Base-by-base conservation (phyloP, 1,140 invertebrate genomes). In the Lycorma delicatula region DNA sequence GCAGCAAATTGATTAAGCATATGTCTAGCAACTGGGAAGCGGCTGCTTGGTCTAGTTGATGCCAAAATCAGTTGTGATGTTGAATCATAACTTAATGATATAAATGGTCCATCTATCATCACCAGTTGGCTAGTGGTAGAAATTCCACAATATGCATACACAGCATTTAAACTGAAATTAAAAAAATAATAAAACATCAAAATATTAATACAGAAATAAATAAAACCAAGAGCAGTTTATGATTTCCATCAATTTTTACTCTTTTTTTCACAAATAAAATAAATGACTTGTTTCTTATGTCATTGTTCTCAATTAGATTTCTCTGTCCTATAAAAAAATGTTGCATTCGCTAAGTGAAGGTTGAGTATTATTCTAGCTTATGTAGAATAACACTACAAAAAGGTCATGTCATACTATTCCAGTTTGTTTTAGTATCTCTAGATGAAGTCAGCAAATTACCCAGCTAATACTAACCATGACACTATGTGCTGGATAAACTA, bases 11-110 rank as follows among this genome's bases (percentile, higher is more conserved):
- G 36, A 54, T 22, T 54, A 11, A 54, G n/a, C 41, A 79, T 72
- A 60, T 90, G 81, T 18, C 83, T 75, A 0, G 84, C 79, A 23
- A 79, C 71, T 0, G 76, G 71, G 41, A 75, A 70, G 22, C 70
- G 71, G 0, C 62, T 26, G 63, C 76, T 81, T 5, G 81, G 77
- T 27, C 85, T 74, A 9, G 78, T 78, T 0, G 83, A 82, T 20
- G 87, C 68, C 0, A 87, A 61, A 1, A 80, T 71, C 28, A 51
- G 25, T 22, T 57, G 56, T 11, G 47, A 18, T 27, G 11, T 22
- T 20, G 23, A 11, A 25, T 57, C 26, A 23, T 57, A 57, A 25
- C 25, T 50, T 54, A 60, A 57, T 11, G 59, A 60, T 54, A 55
- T 56, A 36, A 60, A 60, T 12, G 59, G 59, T 2, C 59, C 59